Evolutionary conservation across 2,888 invertebrate genomes (phyloP).

Genomic region (Calameuta pallipes): DNA sequence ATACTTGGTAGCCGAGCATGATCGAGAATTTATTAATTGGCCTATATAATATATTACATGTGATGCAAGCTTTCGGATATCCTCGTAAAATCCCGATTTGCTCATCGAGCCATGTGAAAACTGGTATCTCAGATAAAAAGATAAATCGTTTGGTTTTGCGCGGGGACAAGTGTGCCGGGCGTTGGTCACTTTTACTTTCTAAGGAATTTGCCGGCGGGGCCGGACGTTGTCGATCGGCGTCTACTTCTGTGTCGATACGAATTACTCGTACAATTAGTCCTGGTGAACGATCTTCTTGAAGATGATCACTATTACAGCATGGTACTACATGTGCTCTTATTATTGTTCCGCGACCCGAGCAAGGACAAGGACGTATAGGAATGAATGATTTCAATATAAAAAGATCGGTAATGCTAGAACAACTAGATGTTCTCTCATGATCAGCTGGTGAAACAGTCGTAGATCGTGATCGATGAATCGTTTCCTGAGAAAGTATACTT

Average conservation of each 20-base stretch:
- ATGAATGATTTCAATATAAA: background rate
- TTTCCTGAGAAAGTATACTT: background rate
- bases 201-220: constrained; percentile 49
- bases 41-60: background rate
- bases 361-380: background rate
- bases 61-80: background rate
- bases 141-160: constrained; percentile 27
- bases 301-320: background rate
- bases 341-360: background rate
- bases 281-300: background rate
- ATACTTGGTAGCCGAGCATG: background rate
- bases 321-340: background rate
- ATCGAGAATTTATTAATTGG: background rate
- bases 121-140: background rate
- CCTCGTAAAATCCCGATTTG: background rate
- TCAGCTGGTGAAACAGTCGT: background rate
- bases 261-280: background rate
- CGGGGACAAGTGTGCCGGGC: constrained; percentile 26
- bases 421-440: background rate
- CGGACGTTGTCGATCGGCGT: background rate
- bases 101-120: background rate
- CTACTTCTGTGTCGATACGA: background rate
- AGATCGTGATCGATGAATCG: background rate
- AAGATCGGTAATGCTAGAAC: background rate
- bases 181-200: constrained; percentile 60